Base-by-base conservation (phyloP, 2,797 vertebrate species). In the Chiloscyllium punctatum region DNA sequence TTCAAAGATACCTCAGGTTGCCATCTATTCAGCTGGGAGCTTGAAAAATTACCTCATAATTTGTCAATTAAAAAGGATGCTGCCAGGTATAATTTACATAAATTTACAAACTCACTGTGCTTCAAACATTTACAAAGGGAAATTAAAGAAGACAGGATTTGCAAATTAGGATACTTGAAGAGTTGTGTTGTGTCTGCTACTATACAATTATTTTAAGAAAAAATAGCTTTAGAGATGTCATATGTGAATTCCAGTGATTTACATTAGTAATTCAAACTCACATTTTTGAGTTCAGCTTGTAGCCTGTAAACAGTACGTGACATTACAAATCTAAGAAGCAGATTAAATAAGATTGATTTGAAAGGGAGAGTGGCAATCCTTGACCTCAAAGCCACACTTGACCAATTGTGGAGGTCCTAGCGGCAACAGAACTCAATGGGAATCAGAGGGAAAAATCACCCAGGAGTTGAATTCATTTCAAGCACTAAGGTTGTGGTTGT, bases 61-160 rank as follows among this genome's bases (percentile, higher is more conserved):
- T 90, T 90, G 87, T 53, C 30, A 90, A 57, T 57, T 88, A 88
- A 57, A 88, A 88, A 53, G 51, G 86, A 57, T 57, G 86, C 86
- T 88, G 51, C 86, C 86, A 88, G 51, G 86, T 51, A 88, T 88
- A 53, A 88, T 57, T 88, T 88, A 88, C 57, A 90, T 53, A 90
- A n/a, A 90, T 90, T 90, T 90, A 57, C 53, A 62, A 90, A 57
- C 13, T 90, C 53, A 0, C 87, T 62, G 30, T 90, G 30, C 15
- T 57, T 62, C 53, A 90, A 90, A 87, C 53, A 90, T 33, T n/a
- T 62, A 18, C 53, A 90, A 90, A 90, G 30, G 86, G 86, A 62
- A 90, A 90, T 90, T 90, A 90, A 53, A 27, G 84, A 4, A 53
- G 48, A 3, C 48, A 3, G 87, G 51, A 90, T 90, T 62, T 57